phyloP scores from a whole-genome alignment of 2,113 vertebrate species.

The Reinhardtius hippoglossoides region DNA sequence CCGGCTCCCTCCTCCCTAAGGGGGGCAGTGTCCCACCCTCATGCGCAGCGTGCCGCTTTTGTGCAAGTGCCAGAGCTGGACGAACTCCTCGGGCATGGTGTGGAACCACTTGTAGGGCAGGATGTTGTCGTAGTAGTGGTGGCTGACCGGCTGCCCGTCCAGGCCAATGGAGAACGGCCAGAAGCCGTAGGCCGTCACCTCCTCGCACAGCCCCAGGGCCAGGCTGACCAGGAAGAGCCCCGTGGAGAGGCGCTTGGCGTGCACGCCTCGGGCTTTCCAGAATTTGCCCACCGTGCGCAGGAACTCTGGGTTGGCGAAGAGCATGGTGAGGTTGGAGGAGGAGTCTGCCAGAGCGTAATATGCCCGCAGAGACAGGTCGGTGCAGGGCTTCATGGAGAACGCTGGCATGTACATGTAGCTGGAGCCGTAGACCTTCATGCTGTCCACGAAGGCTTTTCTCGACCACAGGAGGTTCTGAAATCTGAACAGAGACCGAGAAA shows the following conservation, averaged over 20 bases:
- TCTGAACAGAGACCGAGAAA: slow-evolving; percentile 69
- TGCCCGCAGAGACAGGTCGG: slow-evolving; percentile 89
- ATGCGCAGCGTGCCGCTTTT: slow-evolving; percentile 90
- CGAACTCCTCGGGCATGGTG: slow-evolving; percentile 97
- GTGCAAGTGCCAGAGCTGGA: slow-evolving; percentile 96
- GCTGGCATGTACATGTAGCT: slow-evolving; percentile 98
- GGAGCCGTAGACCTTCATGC: slow-evolving; percentile 90
- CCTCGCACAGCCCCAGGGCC: slow-evolving; percentile 93
- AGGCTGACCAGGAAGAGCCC: slow-evolving; percentile 95
- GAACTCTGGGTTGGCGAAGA: slow-evolving; percentile 96
- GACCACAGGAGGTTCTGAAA: slow-evolving; percentile 97
- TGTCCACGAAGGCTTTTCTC: slow-evolving; percentile 92
- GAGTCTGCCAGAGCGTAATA: slow-evolving; percentile 90
- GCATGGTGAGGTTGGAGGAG: slow-evolving; percentile 89
- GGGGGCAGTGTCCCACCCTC: slow-evolving; percentile 86
- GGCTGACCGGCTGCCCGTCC: slow-evolving; percentile 88
- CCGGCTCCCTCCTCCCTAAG: slow-evolving; percentile 10
- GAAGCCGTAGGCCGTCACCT: slow-evolving; percentile 94
- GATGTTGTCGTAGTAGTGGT: slow-evolving; percentile 97
- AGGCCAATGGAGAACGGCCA: slow-evolving; percentile 93
- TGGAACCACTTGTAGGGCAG: slow-evolving; percentile 92
- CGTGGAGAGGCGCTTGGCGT: slow-evolving; percentile 92
- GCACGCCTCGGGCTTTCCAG: slow-evolving; percentile 92
- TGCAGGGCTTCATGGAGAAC: slow-evolving; percentile 94
- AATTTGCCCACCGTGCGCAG: slow-evolving; percentile 90